These are phyloP conservation scores for Hesperia comma DNA, from an alignment of 2,888 invertebrate genomes.

Conservation along the genomic window DNA sequence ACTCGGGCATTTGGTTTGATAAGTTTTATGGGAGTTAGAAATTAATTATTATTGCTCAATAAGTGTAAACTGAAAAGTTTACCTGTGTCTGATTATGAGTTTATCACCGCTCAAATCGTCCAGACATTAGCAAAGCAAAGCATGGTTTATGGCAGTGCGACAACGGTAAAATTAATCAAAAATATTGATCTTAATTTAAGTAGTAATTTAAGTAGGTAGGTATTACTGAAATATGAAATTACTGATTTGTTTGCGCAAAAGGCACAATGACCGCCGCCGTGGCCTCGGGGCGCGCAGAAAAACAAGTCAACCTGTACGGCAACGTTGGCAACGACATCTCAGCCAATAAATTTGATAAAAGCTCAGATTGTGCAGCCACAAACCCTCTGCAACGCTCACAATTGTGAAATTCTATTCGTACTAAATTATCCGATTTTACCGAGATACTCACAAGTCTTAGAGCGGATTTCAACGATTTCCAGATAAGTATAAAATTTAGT, in stretches of 20 bases:
- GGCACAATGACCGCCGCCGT: constrained; percentile 4
- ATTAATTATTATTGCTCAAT: no score
- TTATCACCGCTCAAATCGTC: no score
- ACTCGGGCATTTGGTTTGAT: no score
- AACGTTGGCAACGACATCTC: constrained; percentile 30
- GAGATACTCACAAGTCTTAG: constrained; percentile 5
- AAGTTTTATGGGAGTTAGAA: no score
- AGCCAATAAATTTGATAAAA: constrained; percentile 36
- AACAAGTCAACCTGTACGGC: constrained; percentile 27
- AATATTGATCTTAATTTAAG: not conserved
- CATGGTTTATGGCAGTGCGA: not conserved
- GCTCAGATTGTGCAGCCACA: constrained; percentile 22
- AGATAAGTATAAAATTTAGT: constrained; percentile 4
- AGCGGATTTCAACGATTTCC: constrained; percentile 11
- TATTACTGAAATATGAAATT: not conserved
- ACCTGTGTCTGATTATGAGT: no score
- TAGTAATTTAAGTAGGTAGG: not conserved
- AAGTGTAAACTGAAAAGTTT: no score
- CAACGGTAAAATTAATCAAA: not conserved
- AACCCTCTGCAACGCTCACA: constrained; percentile 21
- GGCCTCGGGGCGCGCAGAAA: constrained; percentile 32
- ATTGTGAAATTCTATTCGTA: constrained; percentile 25
- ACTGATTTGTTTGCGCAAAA: constrained; percentile 10
- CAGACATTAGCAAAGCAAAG: no score
- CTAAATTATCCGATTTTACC: constrained; percentile 24